Evolutionary conservation across 1,140 invertebrate genomes (phyloP).

Genomic region (Trachelipus rathkii): DNA sequence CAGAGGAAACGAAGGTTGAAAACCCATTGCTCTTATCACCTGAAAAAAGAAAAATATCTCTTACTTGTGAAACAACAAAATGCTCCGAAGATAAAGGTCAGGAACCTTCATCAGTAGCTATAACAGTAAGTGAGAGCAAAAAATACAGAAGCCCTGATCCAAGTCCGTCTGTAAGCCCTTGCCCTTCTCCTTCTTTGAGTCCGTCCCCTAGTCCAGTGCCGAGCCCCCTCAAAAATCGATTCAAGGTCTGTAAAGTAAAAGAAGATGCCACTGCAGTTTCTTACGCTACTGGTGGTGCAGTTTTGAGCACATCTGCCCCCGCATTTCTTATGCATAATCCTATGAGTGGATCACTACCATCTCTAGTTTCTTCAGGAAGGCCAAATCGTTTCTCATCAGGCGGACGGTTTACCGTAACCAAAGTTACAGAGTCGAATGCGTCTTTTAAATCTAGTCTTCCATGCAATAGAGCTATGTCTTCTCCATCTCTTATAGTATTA

Average conservation of each 20-base stretch:
- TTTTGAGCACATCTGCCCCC: conserved; percentile 1
- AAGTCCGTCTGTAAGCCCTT: conserved; percentile 63
- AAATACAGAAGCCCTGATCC: conserved; percentile 62
- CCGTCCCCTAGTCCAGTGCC: conserved; percentile 45
- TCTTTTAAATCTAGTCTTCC: conserved; percentile 24
- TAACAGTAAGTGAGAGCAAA: conserved; percentile 56
- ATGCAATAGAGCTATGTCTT: conserved; percentile 20
- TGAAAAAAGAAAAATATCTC: conserved; percentile 59
- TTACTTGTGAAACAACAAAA: conserved; percentile 54
- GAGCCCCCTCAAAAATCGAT: conserved; percentile 42
- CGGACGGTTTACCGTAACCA: conserved; percentile 43
- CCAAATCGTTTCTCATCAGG: conserved; percentile 37
- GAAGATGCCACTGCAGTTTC: background rate
- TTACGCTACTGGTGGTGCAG: background rate
- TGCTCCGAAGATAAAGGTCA: conserved; percentile 27
- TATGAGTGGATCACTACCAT: conserved; percentile 10
- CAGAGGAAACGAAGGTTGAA: conserved; percentile 33
- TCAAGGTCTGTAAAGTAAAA: conserved; percentile 38
- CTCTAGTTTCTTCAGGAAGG: background rate
- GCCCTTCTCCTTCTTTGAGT: conserved; percentile 59
- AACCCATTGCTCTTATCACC: conserved; percentile 38
- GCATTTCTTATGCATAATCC: background rate
- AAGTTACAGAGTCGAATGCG: conserved; percentile 26
- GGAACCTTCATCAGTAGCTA: conserved; percentile 48
- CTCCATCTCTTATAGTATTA: conserved; percentile 12